phyloP scores from a whole-genome alignment of 2,888 invertebrate species.

The Nemurella pictetii region DNA sequence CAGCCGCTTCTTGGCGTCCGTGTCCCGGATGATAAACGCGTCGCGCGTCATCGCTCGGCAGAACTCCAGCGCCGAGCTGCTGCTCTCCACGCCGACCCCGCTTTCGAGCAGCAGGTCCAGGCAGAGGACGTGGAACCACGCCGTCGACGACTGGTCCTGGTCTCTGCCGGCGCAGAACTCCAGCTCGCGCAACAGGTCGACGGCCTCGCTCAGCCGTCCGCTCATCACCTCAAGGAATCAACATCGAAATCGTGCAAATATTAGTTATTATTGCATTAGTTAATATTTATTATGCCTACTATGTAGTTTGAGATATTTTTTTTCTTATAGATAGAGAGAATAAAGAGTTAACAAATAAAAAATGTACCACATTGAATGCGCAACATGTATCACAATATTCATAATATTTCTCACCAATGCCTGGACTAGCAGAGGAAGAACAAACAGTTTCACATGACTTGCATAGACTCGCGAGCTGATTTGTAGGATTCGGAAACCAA shows the following conservation, averaged over 20 bases:
- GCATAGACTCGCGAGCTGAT: slow-evolving; percentile 44
- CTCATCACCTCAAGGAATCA: slow-evolving; percentile 46
- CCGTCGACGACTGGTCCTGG: slow-evolving; percentile 47
- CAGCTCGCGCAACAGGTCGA: slow-evolving; percentile 55
- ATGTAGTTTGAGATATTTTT: too few relatives aligned
- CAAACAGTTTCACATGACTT: slow-evolving; percentile 41
- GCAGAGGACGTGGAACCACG: slow-evolving; percentile 62
- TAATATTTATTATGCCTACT: too few relatives aligned
- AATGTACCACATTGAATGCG: neutral
- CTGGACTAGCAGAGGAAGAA: slow-evolving; percentile 47
- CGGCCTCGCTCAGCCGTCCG: slow-evolving; percentile 56
- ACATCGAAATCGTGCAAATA: neutral
- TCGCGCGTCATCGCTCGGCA: neutral
- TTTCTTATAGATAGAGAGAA: too few relatives aligned
- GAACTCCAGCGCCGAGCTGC: slow-evolving; percentile 12
- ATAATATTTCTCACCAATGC: slow-evolving; percentile 43
- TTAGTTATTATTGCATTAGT: too few relatives aligned
- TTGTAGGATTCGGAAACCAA: slow-evolving; percentile 45
- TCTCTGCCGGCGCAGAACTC: slow-evolving; percentile 47
- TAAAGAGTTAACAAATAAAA: neutral
- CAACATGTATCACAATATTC: neutral
- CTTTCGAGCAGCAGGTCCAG: slow-evolving; percentile 62
- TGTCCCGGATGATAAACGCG: slow-evolving; percentile 17
- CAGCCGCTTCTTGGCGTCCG: slow-evolving; percentile 22
- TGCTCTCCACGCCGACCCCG: slow-evolving; percentile 46